phyloP scores from a whole-genome alignment of 2,797 vertebrate genomes.

The Mycteria americana region DNA sequence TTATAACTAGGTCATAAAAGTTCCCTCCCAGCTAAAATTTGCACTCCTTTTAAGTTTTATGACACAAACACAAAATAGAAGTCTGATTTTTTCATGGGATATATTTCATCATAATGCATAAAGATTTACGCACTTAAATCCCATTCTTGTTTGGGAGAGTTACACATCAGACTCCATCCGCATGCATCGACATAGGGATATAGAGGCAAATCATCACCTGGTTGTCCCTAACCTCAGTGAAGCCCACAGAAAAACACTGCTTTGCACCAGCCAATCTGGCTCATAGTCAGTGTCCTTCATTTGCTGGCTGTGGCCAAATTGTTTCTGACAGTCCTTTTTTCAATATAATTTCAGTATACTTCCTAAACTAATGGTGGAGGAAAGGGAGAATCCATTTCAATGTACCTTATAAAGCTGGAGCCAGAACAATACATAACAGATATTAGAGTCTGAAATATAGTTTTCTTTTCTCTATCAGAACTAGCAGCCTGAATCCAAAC shows the following conservation, averaged over 20 bases:
- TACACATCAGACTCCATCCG: background rate
- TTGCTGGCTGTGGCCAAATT: background rate
- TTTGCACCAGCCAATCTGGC: background rate
- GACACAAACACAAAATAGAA: conserved; percentile 18
- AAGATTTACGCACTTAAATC: background rate
- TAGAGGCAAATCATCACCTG: background rate
- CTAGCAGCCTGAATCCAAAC: background rate
- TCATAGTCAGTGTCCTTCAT: background rate
- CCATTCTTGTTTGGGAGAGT: background rate
- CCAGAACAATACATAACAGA: background rate
- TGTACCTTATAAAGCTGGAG: background rate
- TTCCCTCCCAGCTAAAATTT: conserved; percentile 55
- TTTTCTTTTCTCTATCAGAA: background rate
- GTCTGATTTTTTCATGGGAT: conserved; percentile 6
- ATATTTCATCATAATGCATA: conserved; percentile 27
- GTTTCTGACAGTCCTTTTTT: background rate
- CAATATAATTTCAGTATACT: background rate
- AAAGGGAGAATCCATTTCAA: background rate
- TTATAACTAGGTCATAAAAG: conserved; percentile 60
- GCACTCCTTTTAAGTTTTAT: conserved; percentile 66
- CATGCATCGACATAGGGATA: background rate
- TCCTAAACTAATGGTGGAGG: background rate
- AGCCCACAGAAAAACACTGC: background rate
- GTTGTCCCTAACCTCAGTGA: background rate
- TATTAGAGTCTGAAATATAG: background rate